phyloP scores from a whole-genome alignment of 92 coral and sea anemone genomes.

The Zoanthus sansibaricus region DNA sequence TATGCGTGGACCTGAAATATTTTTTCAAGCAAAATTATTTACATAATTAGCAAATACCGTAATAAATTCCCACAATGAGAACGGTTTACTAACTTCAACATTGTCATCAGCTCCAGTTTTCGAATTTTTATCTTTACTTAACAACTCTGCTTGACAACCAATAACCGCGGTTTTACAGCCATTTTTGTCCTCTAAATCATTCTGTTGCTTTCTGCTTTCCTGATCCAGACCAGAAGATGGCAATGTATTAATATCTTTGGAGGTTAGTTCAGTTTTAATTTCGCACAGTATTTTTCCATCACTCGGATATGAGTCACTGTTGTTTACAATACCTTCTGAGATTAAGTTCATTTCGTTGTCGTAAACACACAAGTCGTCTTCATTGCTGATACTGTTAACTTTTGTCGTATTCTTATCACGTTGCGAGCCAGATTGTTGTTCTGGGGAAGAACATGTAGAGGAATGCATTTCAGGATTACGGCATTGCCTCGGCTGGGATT shows the following conservation, averaged over 20 bases:
- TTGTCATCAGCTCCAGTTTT: no score
- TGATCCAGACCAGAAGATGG: not conserved
- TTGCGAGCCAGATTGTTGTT: no score
- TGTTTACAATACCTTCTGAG: not conserved
- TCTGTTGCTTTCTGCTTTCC: not conserved
- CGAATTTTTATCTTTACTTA: not conserved
- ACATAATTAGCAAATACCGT: no score
- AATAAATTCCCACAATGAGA: no score
- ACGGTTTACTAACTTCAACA: no score
- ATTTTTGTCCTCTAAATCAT: not conserved
- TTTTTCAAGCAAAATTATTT: no score
- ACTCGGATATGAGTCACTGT: not conserved
- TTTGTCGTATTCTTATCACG: no score
- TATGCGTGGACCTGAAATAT: no score
- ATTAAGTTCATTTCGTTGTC: not conserved
- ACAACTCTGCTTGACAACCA: not conserved
- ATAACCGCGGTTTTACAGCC: not conserved
- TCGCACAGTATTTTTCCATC: not conserved
- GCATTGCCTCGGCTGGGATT: no score
- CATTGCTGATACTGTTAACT: not conserved
- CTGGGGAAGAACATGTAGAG: no score
- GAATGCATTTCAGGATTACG: no score
- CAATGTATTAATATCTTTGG: not conserved
- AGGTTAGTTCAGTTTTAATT: not conserved
- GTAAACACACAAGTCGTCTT: not conserved